Evolutionary conservation across 2,888 invertebrate genomes (phyloP).

Genomic region (Ephialtes manifestator): DNA sequence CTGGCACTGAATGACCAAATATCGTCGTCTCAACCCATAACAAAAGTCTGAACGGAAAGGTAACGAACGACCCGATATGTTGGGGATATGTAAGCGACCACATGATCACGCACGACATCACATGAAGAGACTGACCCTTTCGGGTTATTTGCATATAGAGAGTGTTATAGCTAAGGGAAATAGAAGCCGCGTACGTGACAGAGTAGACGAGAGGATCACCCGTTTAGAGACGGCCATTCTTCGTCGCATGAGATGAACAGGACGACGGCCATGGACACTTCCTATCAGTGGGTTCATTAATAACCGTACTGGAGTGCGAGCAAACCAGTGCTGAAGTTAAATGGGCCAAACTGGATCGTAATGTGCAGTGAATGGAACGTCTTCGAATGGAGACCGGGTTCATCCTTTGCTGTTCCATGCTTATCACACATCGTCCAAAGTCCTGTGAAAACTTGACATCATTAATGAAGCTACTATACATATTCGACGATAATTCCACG

Average conservation of each 20-base stretch:
- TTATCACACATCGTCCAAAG: constrained; percentile 62
- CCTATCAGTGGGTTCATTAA: constrained; percentile 84
- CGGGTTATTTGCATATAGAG: constrained; percentile 85
- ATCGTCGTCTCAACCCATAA: not conserved
- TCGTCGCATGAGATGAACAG: constrained; percentile 70
- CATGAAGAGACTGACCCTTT: constrained; percentile 75
- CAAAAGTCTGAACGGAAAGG: constrained; percentile 14
- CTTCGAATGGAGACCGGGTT: constrained; percentile 59
- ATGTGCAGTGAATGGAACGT: constrained; percentile 73
- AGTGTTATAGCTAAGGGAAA: constrained; percentile 85
- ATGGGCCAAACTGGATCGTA: constrained; percentile 78
- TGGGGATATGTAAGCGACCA: constrained; percentile 55
- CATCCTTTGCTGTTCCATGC: constrained; percentile 46
- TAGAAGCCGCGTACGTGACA: constrained; percentile 85
- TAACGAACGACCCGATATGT: constrained; percentile 14
- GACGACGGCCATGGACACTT: constrained; percentile 81
- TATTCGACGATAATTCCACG: not conserved
- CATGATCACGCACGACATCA: constrained; percentile 70
- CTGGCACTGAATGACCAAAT: not conserved
- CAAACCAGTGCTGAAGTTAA: constrained; percentile 78
- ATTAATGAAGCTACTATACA: constrained; percentile 74
- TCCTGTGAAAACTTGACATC: constrained; percentile 72
- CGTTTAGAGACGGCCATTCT: constrained; percentile 78
- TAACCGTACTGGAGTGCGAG: constrained; percentile 78
- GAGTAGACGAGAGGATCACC: constrained; percentile 67